phyloP scores from a whole-genome alignment of 2,888 invertebrate species.

The Caenorhabditis sp. region DNA sequence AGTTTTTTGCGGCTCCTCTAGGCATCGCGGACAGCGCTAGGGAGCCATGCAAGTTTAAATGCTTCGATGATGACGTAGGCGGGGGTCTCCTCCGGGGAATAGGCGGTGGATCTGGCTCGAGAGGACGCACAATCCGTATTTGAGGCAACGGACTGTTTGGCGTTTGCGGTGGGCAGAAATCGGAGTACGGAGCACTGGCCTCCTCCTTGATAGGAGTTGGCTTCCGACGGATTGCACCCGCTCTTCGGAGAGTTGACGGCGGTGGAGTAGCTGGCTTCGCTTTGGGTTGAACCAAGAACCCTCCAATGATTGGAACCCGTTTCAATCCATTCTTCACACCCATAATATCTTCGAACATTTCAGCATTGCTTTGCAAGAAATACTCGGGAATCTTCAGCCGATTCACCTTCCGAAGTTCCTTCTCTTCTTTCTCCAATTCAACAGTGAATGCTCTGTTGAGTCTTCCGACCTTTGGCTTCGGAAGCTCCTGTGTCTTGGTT shows the following conservation, averaged over 20 bases:
- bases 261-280: slow-evolving; percentile 34
- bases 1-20: slow-evolving; percentile 62
- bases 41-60: slow-evolving; percentile 70
- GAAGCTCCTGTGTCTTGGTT: slow-evolving; percentile 56
- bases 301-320: slow-evolving; percentile 64
- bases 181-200: slow-evolving; percentile 53
- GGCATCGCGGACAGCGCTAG: slow-evolving; percentile 71
- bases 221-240: slow-evolving; percentile 60
- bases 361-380: slow-evolving; percentile 64
- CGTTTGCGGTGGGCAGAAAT: slow-evolving; percentile 52
- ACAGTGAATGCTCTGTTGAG: slow-evolving; percentile 63
- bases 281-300: slow-evolving; percentile 58
- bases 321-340: slow-evolving; percentile 62
- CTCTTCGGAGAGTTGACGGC: slow-evolving; percentile 52
- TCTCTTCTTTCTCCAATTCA: slow-evolving; percentile 55
- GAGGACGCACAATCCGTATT: slow-evolving; percentile 51
- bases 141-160: slow-evolving; percentile 43
- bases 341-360: slow-evolving; percentile 63
- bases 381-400: slow-evolving; percentile 67
- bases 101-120: slow-evolving; percentile 55
- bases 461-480: slow-evolving; percentile 58
- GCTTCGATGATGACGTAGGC: slow-evolving; percentile 45
- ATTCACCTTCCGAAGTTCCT: slow-evolving; percentile 61
- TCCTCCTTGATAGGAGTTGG: slow-evolving; percentile 54
- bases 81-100: slow-evolving; percentile 51